Conservation (phyloP, 2,888 invertebrate species). For the Amphimallon solstitiale region DNA sequence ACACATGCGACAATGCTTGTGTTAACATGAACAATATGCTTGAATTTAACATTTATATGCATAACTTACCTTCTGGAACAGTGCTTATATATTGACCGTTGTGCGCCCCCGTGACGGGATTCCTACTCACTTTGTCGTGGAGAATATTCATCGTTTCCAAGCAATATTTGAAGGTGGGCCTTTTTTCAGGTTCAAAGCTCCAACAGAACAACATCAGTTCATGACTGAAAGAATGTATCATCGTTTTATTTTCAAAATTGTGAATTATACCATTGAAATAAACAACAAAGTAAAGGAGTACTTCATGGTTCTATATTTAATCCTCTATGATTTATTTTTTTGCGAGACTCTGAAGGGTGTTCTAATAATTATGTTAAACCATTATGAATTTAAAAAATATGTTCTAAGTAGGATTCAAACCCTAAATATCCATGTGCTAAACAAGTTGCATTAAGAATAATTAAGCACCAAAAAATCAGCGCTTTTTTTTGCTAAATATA, state of each 20-base stretch:
- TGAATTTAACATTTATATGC: neutral
- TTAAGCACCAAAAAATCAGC: conserved; percentile 12
- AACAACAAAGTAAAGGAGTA: too few relatives aligned
- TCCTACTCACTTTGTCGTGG: conserved; percentile 56
- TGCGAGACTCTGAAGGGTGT: too few relatives aligned
- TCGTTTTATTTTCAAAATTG: too few relatives aligned
- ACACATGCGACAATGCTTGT: conserved; percentile 11
- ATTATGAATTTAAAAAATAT: too few relatives aligned
- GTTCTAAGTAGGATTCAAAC: too few relatives aligned
- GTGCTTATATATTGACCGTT: conserved; percentile 65
- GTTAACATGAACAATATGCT: neutral
- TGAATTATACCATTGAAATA: too few relatives aligned
- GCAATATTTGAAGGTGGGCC: conserved; percentile 89
- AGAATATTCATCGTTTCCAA: conserved; percentile 70
- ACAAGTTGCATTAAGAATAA: conserved; percentile 22
- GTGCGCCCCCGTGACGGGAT: conserved; percentile 61
- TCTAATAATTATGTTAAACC: too few relatives aligned
- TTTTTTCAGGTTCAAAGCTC: conserved; percentile 81
- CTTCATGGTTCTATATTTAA: too few relatives aligned
- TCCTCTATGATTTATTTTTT: too few relatives aligned
- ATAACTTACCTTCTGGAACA: conserved; percentile 61
- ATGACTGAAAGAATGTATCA: conserved; percentile 69
- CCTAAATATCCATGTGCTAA: too few relatives aligned
- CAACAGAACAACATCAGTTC: conserved; percentile 89
- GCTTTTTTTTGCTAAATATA: conserved; percentile 30